These are phyloP conservation scores for Pristis pectinata DNA, from an alignment of 2,797 vertebrate species.

Conservation along the genomic window DNA sequence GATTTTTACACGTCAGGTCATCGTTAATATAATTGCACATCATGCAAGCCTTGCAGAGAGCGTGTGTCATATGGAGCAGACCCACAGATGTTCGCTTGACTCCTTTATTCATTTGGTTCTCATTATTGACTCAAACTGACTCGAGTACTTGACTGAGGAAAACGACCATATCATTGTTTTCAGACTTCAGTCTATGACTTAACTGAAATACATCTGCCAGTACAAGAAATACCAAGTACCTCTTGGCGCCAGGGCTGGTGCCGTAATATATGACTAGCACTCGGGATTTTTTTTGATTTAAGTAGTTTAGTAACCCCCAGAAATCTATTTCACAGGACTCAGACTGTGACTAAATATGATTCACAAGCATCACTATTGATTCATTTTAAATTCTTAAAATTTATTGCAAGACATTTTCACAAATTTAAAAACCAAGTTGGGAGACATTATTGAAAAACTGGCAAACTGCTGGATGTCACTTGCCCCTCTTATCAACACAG, in stretches of 20 bases:
- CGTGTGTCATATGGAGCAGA: slow-evolving; percentile 70
- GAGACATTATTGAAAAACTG: slow-evolving; percentile 47
- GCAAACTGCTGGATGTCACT: slow-evolving; percentile 55
- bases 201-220: slow-evolving; percentile 68
- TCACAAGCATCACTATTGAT: slow-evolving; percentile 44
- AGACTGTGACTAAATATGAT: slow-evolving; percentile 56
- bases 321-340: slow-evolving; percentile 56
- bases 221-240: slow-evolving; percentile 62
- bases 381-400: slow-evolving; percentile 44
- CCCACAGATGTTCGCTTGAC: slow-evolving; percentile 65
- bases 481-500: slow-evolving; percentile 55
- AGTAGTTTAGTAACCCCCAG: slow-evolving; percentile 58
- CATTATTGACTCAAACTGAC: slow-evolving; percentile 70
- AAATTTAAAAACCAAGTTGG: slow-evolving; percentile 46
- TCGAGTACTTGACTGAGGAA: slow-evolving; percentile 68
- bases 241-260: slow-evolving; percentile 59
- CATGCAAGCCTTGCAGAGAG: slow-evolving; percentile 66
- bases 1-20: slow-evolving; percentile 55
- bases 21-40: slow-evolving; percentile 56
- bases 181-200: slow-evolving; percentile 67
- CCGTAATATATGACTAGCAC: slow-evolving; percentile 56
- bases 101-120: slow-evolving; percentile 76
- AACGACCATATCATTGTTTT: slow-evolving; percentile 71
- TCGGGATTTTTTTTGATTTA: slow-evolving; percentile 50
- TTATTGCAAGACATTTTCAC: slow-evolving; percentile 45